Base-by-base conservation (phyloP, 2,113 vertebrate species). In the Polyodon spathula region DNA sequence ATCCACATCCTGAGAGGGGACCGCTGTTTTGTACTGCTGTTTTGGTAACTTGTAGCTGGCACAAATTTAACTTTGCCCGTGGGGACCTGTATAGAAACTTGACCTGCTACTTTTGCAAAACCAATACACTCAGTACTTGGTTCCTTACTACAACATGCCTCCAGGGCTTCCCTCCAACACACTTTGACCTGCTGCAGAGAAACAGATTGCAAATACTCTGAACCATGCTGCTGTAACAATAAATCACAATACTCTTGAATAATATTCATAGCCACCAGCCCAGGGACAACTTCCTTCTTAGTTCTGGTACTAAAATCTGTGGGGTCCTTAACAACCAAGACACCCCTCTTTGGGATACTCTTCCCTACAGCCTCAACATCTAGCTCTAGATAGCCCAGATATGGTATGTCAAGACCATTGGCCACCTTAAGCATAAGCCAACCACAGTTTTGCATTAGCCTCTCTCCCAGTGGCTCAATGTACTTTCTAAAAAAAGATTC, bases 401-500 rank as follows among this genome's bases (percentile, higher is more conserved):
- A 55, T 27, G 3, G n/a, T n/a, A n/a, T n/a, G n/a, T n/a, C n/a
- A n/a, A n/a, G n/a, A n/a, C n/a, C n/a, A n/a, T n/a, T n/a, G 17
- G 54, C 54, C 16, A 37, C 54, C 37, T 55, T 55, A 37, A 55
- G 54, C 16, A 4, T 27, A 16, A 55, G 11, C 27, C 54, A 2
- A 55, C 16, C 27, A 27, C 27, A 27, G 27, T 27, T 3, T 27
- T 27, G 1, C 27, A 27, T 2, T 27, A 27, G 3, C 27, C 27
- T 3, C 27, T 3, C 27, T 27, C 27, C 27, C 1, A 27, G 3
- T 1, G 27, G n/a, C 2, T 56, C 63, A 15, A 66, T 54, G 2
- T 66, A 66, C 0, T 50, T 44, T 0, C 12, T 40, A 14, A 65
- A 39, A 60, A 64, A 64, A 1, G 62, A 60, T 9, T 60, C 27